Percentiles rank a stretch among this genome's conserved stretches.
Evolutionary conservation across 1,140 invertebrate species (phyloP).

Genomic region (Apis laboriosa): DNA sequence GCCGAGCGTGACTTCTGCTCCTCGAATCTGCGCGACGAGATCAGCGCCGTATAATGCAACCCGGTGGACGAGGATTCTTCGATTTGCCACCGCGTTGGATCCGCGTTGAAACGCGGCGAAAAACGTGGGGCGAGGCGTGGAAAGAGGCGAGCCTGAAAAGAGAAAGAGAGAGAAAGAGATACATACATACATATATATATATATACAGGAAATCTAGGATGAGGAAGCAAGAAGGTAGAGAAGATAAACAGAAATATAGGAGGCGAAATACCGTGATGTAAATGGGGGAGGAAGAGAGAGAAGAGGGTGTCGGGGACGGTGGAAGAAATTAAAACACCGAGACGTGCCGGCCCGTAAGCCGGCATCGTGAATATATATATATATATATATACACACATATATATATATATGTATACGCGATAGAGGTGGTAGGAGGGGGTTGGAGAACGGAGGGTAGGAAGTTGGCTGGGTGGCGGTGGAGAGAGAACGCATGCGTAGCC

Average conservation of each 20-base stretch:
- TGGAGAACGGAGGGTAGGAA: conserved; percentile 13
- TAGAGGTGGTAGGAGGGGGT: neutral
- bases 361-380: conserved; percentile 14
- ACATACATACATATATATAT: too few relatives aligned
- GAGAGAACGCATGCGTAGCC: conserved; percentile 70
- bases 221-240: too few relatives aligned
- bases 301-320: conserved; percentile 6
- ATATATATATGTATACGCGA: neutral
- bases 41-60: too few relatives aligned
- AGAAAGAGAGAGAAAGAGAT: neutral
- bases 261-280: too few relatives aligned
- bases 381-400: too few relatives aligned
- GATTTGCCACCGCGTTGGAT: neutral
- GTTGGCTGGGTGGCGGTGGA: conserved; percentile 57
- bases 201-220: too few relatives aligned
- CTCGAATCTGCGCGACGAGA: conserved; percentile 20
- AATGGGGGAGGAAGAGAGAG: neutral
- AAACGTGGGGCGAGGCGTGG: neutral
- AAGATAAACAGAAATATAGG: too few relatives aligned
- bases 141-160: neutral
- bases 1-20: conserved; percentile 46
- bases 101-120: neutral
- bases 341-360: conserved; percentile 49
- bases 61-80: neutral
- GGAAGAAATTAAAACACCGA: conserved; percentile 65